Percentiles rank a stretch among this genome's conserved stretches.
These are phyloP conservation scores for Ceryle rudis DNA, from an alignment of 2,797 vertebrate genomes.

Conservation along the genomic window DNA sequence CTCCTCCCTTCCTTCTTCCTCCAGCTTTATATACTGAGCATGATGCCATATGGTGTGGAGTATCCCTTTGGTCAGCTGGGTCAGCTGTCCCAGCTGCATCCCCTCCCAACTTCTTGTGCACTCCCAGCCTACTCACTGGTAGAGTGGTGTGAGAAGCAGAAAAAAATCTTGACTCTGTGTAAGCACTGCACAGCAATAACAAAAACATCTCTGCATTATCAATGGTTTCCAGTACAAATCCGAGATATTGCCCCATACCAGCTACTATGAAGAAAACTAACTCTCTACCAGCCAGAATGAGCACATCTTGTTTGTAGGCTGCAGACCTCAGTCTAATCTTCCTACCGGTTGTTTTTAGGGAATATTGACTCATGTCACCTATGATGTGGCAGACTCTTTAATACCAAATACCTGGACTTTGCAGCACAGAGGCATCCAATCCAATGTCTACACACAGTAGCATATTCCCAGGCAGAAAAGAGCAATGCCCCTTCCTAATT, in stretches of 20 bases:
- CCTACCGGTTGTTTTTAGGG: not conserved
- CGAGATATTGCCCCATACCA: not conserved
- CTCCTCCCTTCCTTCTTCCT: no score
- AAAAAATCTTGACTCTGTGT: not conserved
- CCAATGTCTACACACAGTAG: not conserved
- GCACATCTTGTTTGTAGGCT: not conserved
- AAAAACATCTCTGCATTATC: not conserved
- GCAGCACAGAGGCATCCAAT: not conserved
- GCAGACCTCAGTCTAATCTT: not conserved
- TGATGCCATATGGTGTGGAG: accelerated
- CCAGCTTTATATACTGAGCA: not conserved
- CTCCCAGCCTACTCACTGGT: not conserved
- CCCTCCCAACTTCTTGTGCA: no score
- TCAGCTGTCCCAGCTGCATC: not conserved
- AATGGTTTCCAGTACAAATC: not conserved
- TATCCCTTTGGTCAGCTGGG: no score
- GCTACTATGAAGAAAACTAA: not conserved
- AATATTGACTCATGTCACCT: not conserved
- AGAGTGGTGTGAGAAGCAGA: not conserved
- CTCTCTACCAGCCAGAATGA: not conserved
- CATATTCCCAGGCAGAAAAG: not conserved
- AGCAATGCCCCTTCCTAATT: not conserved
- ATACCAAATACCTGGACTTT: not conserved
- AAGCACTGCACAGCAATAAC: not conserved
- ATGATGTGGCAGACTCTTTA: not conserved